Conservation (phyloP, 1,140 invertebrate genomes). For the Heliconius himera region DNA sequence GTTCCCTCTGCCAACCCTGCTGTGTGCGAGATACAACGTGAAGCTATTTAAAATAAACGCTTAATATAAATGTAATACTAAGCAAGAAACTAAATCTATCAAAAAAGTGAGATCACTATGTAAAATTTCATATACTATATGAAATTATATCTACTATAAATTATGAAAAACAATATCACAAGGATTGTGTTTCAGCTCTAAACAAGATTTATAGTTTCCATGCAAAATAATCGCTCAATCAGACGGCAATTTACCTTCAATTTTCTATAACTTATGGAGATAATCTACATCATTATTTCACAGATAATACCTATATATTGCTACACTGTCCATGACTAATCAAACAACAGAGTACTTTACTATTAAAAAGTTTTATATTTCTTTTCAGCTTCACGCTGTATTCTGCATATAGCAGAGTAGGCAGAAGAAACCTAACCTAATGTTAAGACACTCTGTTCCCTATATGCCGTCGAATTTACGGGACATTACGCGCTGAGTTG, state of each 20-base stretch:
- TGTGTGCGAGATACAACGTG: too few species aligned
- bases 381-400: too few species aligned
- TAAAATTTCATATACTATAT: neutral
- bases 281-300: neutral
- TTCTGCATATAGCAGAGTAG: too few species aligned
- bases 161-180: neutral
- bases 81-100: too few species aligned
- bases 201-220: neutral
- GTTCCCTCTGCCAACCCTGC: too few species aligned
- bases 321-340: neutral
- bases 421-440: too few species aligned
- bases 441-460: too few species aligned
- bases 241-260: neutral
- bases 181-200: neutral
- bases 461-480: too few species aligned
- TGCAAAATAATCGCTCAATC: neutral
- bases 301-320: neutral
- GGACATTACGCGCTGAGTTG: too few species aligned
- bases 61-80: too few species aligned
- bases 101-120: too few species aligned
- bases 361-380: neutral
- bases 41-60: too few species aligned
- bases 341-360: neutral
- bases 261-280: slow-evolving; percentile 13
- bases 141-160: neutral